Evolutionary conservation across 2,113 vertebrate species (phyloP).

Genomic region (Pollachius pollachius): DNA sequence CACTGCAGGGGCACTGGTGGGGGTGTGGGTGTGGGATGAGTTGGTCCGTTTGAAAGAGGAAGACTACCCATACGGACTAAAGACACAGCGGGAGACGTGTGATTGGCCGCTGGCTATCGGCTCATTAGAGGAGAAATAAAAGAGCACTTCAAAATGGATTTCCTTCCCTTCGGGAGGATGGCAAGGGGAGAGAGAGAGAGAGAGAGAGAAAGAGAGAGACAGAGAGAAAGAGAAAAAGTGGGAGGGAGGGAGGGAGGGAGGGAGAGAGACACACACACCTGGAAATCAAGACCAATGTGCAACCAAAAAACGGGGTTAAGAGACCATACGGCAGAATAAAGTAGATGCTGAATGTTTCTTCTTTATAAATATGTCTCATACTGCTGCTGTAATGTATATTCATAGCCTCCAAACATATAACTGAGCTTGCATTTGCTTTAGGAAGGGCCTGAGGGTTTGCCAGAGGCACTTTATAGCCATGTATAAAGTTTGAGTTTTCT

Average conservation of each 20-base stretch:
- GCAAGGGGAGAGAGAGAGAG: constrained; percentile 5
- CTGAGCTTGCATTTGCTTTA: constrained; percentile 49
- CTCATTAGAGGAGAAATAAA: constrained; percentile 61
- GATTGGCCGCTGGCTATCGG: constrained; percentile 52
- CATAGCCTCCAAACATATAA: constrained; percentile 26
- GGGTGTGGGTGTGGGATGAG: constrained; percentile 17
- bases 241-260: not conserved
- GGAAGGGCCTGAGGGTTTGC: constrained; percentile 49
- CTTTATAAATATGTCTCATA: constrained; percentile 20
- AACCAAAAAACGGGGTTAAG: not conserved
- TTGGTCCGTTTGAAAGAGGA: constrained; percentile 53
- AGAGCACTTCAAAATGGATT: constrained; percentile 44
- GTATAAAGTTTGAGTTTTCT: too few relatives aligned
- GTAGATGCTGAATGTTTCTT: constrained; percentile 9
- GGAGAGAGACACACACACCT: constrained; percentile 8
- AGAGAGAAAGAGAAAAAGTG: too few relatives aligned
- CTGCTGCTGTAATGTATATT: constrained; percentile 29
- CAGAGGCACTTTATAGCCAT: not conserved
- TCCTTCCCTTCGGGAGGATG: constrained; percentile 26
- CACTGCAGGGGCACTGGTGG: constrained; percentile 29
- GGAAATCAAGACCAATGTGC: not conserved
- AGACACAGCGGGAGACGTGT: constrained; percentile 53
- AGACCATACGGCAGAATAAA: constrained; percentile 8
- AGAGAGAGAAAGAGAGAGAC: too few relatives aligned
- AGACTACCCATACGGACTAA: constrained; percentile 53